Conservation (phyloP, 1,140 invertebrate genomes). For the Drosophila pandora region DNA sequence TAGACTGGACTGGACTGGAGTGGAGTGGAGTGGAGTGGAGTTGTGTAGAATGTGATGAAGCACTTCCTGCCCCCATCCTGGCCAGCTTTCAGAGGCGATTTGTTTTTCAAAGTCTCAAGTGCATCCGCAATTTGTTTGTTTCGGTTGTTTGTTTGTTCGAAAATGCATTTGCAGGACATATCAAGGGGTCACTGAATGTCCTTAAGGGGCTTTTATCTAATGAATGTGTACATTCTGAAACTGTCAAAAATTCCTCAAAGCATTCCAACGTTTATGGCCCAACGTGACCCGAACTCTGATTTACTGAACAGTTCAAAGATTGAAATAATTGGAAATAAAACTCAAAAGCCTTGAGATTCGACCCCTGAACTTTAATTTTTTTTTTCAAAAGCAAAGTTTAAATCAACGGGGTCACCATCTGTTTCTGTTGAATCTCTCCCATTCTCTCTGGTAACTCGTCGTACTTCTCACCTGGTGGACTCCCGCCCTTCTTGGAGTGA, state of each 20-base stretch:
- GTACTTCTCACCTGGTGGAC: not conserved
- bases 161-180: constrained; percentile 16
- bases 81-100: constrained; percentile 22
- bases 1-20: not conserved
- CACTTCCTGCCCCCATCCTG: constrained; percentile 33
- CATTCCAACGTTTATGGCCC: not conserved
- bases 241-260: constrained; percentile 1
- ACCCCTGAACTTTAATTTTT: no score
- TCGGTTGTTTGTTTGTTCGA: not conserved
- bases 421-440: not conserved
- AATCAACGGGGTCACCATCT: not conserved
- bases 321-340: no score
- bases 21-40: not conserved
- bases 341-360: no score
- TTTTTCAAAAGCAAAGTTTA: not conserved
- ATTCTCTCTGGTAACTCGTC: not conserved
- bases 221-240: constrained; percentile 19
- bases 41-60: constrained; percentile 17
- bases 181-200: not conserved
- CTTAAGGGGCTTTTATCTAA: constrained; percentile 14
- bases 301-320: no score
- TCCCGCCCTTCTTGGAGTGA: constrained; percentile 9
- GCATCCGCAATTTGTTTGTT: constrained; percentile 45
- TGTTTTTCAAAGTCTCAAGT: constrained; percentile 35
- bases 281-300: no score